Conservation (phyloP, 2,797 vertebrate genomes). For the Heliangelus exortis region DNA sequence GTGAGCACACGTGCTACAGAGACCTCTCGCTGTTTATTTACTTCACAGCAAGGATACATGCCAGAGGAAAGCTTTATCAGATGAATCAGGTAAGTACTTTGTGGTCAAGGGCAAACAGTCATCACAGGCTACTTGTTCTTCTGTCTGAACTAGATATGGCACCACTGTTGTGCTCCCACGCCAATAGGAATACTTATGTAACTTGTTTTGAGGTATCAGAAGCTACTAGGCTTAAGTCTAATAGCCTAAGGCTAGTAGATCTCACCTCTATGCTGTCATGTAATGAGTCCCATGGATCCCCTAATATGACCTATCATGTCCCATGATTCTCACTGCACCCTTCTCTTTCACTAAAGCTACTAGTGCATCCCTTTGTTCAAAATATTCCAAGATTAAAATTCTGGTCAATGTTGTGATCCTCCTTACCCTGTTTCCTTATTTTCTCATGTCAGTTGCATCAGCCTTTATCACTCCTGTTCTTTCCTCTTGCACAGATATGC, state of each 20-base stretch:
- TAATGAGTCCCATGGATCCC: too few species aligned
- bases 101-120: background rate
- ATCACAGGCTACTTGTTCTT: background rate
- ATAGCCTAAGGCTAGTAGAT: background rate
- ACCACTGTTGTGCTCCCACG: background rate
- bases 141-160: background rate
- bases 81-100: background rate
- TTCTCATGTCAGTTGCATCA: background rate
- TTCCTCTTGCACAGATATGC: background rate
- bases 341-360: background rate
- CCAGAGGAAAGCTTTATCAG: background rate
- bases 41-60: background rate
- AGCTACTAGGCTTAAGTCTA: background rate
- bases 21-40: background rate
- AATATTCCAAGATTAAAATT: background rate
- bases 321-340: background rate
- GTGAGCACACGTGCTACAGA: accelerated
- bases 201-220: background rate
- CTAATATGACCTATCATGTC: background rate
- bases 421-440: background rate
- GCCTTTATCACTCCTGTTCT: background rate
- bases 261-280: accelerated
- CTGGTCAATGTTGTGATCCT: background rate
- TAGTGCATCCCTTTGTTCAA: background rate
- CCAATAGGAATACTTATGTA: background rate